Percentiles rank a stretch among this genome's conserved stretches.
phyloP scores from a whole-genome alignment of 2,888 invertebrate species.

The Phortica okadai region DNA sequence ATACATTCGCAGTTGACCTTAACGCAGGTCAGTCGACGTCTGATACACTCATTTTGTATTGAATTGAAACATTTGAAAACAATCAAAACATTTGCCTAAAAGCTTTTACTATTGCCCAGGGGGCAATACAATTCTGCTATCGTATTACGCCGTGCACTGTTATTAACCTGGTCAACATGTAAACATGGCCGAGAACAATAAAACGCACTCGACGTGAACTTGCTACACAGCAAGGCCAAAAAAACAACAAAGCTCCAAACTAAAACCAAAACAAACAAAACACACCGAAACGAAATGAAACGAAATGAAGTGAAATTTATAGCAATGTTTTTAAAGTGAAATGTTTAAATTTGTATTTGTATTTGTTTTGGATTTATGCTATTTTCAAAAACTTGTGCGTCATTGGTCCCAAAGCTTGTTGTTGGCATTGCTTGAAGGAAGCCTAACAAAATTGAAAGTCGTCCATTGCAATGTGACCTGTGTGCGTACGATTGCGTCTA shows the following conservation, averaged over 20 bases:
- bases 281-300: background rate
- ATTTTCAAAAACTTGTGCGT: background rate
- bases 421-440: background rate
- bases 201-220: background rate
- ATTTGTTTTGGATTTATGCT: background rate
- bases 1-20: background rate
- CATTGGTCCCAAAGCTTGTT: background rate
- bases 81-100: constrained; percentile 10
- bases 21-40: constrained; percentile 20
- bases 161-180: background rate
- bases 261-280: background rate
- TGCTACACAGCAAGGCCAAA: background rate
- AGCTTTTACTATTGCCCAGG: background rate
- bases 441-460: constrained; percentile 7
- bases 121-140: background rate
- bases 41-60: background rate
- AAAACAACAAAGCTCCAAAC: no score
- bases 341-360: background rate
- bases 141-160: background rate
- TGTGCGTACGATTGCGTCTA: no score
- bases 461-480: constrained; percentile 8
- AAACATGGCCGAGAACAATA: constrained; percentile 5
- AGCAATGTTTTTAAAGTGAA: no score
- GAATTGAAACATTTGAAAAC: background rate
- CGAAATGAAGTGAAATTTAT: background rate